Percentiles rank a stretch among this genome's conserved stretches.
phyloP scores from a whole-genome alignment of 2,113 vertebrate species.

The Hyla sarda region DNA sequence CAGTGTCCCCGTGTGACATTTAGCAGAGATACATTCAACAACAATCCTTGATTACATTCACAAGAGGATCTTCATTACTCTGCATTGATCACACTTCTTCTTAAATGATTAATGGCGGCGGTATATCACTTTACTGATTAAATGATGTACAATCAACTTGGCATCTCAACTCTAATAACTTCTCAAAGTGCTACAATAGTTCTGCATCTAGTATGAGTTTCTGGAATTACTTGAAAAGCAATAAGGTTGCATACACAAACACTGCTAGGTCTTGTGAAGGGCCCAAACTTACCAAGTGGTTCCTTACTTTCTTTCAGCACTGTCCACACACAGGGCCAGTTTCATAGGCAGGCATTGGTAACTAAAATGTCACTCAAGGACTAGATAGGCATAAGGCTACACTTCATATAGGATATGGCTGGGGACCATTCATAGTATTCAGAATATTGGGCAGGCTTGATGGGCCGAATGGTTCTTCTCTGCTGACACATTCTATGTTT shows the following conservation, averaged over 20 bases:
- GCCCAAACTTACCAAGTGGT: no score
- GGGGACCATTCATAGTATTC: no score
- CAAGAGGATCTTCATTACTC: constrained; percentile 27
- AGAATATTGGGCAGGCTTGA: no score
- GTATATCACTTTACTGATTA: background rate
- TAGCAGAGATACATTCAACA: background rate
- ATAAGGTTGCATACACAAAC: background rate
- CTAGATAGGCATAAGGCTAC: no score
- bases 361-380: no score
- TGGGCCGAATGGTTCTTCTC: no score
- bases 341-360: no score
- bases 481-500: no score
- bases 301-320: no score
- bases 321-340: no score
- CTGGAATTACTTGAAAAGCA: no score
- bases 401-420: no score
- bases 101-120: background rate
- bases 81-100: constrained; percentile 10
- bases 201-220: background rate
- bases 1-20: background rate
- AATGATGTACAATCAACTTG: background rate
- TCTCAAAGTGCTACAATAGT: background rate
- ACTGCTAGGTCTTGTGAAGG: background rate
- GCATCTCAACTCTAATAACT: background rate
- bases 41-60: constrained; percentile 28